A percentile compares a stretch with the other conserved stretches of the same genome.
Conservation (phyloP, 2,888 invertebrate species). For the Tinea semifulvella region DNA sequence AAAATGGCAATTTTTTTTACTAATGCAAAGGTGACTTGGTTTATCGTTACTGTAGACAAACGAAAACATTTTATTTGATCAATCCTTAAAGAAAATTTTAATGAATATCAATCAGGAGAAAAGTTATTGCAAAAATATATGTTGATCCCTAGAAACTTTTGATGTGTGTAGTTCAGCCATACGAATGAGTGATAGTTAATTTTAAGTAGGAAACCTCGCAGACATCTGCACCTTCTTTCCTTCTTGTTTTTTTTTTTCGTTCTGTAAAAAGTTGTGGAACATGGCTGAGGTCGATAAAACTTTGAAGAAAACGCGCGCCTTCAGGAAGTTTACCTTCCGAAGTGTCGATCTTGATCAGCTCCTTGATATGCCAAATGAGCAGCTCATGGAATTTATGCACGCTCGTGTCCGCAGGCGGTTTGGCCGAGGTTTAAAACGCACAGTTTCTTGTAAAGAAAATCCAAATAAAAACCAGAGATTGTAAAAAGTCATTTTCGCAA, state of each 20-base stretch:
- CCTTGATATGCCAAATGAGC: conserved; percentile 97
- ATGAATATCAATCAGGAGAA: too few relatives aligned
- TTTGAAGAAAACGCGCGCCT: conserved; percentile 97
- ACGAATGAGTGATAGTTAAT: too few relatives aligned
- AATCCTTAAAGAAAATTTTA: too few relatives aligned
- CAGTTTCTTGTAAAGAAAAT: conserved; percentile 95
- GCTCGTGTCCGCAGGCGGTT: conserved; percentile 93
- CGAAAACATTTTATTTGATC: too few relatives aligned
- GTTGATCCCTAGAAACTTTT: too few relatives aligned
- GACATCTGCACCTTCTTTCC: too few relatives aligned
- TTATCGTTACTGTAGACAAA: too few relatives aligned
- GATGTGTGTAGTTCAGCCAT: too few relatives aligned
- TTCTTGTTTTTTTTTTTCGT: conserved; percentile 52
- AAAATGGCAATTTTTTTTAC: too few relatives aligned
- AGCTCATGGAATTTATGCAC: conserved; percentile 95
- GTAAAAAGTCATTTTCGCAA: conserved; percentile 98
- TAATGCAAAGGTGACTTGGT: too few relatives aligned
- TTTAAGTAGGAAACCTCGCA: too few relatives aligned
- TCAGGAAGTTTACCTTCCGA: conserved; percentile 99
- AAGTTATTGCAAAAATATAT: too few relatives aligned
- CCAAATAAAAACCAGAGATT: conserved; percentile 97
- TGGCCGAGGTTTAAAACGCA: conserved; percentile 92
- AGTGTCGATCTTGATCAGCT: conserved; percentile 99
- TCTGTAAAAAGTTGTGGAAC: conserved; percentile 64
- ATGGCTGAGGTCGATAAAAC: conserved; percentile 84